A percentile compares a stretch with the other conserved stretches of the same genome.
Evolutionary conservation across 2,113 vertebrate genomes (phyloP).

Genomic region (Podilymbus podiceps): DNA sequence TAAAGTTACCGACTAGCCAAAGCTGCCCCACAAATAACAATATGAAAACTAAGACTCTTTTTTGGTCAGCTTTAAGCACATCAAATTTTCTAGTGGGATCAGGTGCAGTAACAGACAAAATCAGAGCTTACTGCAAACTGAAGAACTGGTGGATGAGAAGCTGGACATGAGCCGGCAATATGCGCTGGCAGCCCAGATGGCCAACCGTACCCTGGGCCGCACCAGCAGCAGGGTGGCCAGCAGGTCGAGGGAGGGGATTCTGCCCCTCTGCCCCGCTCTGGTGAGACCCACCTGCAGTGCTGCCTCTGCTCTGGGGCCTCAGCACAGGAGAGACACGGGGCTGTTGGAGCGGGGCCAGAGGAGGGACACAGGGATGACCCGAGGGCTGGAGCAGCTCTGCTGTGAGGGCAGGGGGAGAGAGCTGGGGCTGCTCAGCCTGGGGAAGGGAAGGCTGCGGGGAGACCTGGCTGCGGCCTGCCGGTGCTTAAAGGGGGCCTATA

Average conservation of each 20-base stretch:
- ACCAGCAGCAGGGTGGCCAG: fast-evolving
- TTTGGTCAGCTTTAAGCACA: not conserved
- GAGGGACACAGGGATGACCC: not conserved
- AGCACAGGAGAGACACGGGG: fast-evolving
- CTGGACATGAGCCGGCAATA: fast-evolving
- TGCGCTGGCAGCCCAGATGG: not conserved
- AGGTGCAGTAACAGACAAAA: not conserved
- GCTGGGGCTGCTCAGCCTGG: not conserved
- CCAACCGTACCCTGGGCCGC: not conserved
- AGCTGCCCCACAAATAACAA: not conserved
- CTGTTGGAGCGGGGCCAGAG: fast-evolving
- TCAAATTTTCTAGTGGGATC: not conserved
- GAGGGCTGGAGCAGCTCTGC: not conserved
- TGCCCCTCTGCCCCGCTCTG: not conserved
- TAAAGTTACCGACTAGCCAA: not conserved
- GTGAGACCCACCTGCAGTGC: too few species aligned
- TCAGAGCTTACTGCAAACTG: not conserved
- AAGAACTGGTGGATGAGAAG: not conserved
- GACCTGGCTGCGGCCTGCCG: fast-evolving
- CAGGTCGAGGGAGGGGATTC: not conserved
- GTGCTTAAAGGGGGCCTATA: not conserved
- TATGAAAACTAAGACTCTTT: not conserved
- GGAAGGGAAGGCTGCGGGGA: not conserved
- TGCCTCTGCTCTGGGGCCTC: too few species aligned
- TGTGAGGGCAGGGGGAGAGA: not conserved